A percentile compares a stretch with the other conserved stretches of the same genome.
Conservation (phyloP, 2,113 vertebrate species). For the Pica pica region DNA sequence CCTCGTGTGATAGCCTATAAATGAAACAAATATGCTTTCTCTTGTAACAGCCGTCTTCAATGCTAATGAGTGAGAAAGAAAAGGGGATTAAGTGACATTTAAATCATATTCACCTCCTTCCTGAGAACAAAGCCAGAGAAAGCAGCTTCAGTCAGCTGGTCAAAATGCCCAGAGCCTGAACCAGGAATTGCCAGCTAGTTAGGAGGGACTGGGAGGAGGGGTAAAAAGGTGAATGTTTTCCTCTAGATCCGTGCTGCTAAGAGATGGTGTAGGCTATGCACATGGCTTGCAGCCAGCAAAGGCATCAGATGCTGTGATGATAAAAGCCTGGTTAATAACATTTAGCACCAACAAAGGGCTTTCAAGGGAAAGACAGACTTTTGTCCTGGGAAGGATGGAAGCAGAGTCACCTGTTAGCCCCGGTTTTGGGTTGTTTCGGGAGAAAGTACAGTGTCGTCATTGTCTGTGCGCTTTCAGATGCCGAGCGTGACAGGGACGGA, state of each 20-base stretch:
- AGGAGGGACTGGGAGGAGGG: not conserved
- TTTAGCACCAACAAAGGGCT: not conserved
- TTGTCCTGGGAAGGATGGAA: not conserved
- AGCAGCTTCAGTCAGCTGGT: not conserved
- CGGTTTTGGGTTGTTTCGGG: not conserved
- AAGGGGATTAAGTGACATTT: not conserved
- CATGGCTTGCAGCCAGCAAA: conserved; percentile 10
- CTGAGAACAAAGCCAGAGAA: not conserved
- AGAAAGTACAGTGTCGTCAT: not conserved
- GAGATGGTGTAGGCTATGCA: not conserved
- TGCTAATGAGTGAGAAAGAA: not conserved
- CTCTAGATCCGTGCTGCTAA: not conserved
- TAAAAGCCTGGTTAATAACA: conserved; percentile 23
- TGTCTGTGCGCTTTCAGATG: not conserved
- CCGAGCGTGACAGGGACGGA: not conserved
- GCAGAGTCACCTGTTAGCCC: not conserved
- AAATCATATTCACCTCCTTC: not conserved
- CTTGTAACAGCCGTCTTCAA: not conserved
- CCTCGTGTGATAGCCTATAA: not conserved
- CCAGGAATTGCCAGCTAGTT: not conserved
- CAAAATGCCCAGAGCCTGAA: not conserved
- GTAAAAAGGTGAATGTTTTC: not conserved
- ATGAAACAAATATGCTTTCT: not conserved
- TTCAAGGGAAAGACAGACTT: not conserved
- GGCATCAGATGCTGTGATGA: not conserved